A percentile compares a stretch with the other conserved stretches of the same genome.
Conservation (phyloP, 35 echinoderm and acorn worm species). For the Heliocidaris erythrogramma region DNA sequence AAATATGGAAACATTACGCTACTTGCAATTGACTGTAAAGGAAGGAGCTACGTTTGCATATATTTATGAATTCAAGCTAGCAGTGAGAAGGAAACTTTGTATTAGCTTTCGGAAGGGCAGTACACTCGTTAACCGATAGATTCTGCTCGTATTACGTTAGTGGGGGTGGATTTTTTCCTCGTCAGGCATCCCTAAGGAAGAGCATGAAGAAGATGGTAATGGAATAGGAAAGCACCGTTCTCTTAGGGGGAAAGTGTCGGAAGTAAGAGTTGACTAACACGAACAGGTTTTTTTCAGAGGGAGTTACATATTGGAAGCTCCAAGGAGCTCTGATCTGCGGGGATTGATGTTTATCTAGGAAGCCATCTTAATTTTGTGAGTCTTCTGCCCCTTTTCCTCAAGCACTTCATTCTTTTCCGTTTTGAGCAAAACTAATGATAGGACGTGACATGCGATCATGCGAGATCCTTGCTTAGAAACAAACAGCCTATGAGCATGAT, state of each 20-base stretch:
- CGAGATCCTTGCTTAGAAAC: not conserved
- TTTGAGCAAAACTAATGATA: not conserved
- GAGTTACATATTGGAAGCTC: not conserved
- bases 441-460: not conserved
- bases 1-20: not conserved
- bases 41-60: not conserved
- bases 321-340: not conserved
- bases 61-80: not conserved
- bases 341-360: not conserved
- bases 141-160: not conserved
- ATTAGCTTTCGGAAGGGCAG: not conserved
- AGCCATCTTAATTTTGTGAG: not conserved
- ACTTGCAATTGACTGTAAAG: not conserved
- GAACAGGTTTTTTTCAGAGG: not conserved
- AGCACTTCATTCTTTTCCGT: not conserved
- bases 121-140: not conserved
- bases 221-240: not conserved
- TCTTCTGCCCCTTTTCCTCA: not conserved
- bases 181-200: not conserved
- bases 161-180: not conserved
- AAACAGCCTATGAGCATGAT: not conserved
- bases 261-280: not conserved
- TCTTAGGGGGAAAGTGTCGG: not conserved
- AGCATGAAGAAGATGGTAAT: not conserved
- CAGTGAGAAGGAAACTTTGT: not conserved